Evolutionary conservation across 2,888 invertebrate genomes (phyloP).

Genomic region (Pelosia muscerda): DNA sequence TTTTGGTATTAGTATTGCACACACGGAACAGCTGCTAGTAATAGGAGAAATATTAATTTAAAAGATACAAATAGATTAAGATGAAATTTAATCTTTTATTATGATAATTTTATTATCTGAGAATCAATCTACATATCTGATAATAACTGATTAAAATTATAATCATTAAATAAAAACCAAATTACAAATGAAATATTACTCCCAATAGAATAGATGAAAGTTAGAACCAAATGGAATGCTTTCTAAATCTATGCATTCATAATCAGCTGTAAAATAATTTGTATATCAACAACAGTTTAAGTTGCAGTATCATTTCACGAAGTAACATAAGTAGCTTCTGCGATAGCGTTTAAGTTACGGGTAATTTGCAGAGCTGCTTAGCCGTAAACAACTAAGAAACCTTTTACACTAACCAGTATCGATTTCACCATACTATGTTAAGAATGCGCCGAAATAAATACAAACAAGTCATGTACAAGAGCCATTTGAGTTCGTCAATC

Average conservation of each 20-base stretch:
- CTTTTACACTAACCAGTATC: conserved; percentile 10
- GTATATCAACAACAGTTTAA: background rate
- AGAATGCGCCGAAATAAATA: background rate
- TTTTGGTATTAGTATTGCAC: background rate
- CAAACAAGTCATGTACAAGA: background rate
- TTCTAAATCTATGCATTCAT: background rate
- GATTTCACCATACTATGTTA: background rate
- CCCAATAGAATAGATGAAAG: background rate
- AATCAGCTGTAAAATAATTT: background rate
- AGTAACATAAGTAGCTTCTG: conserved; percentile 18
- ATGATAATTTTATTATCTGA: background rate
- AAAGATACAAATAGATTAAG: background rate
- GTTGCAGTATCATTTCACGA: conserved; percentile 7
- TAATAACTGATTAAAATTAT: background rate
- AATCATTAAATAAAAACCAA: background rate
- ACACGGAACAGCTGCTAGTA: background rate
- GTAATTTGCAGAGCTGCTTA: conserved; percentile 12
- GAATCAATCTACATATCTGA: background rate
- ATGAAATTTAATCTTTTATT: background rate
- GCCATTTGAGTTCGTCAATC: background rate
- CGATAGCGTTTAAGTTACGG: conserved; percentile 17
- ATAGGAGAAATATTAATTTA: background rate
- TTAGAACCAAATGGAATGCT: background rate
- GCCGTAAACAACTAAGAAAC: conserved; percentile 10
- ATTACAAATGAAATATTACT: background rate